A percentile compares a stretch with the other conserved stretches of the same genome.
phyloP scores from a whole-genome alignment of 2,113 vertebrate species.

The Carassius carassius region DNA sequence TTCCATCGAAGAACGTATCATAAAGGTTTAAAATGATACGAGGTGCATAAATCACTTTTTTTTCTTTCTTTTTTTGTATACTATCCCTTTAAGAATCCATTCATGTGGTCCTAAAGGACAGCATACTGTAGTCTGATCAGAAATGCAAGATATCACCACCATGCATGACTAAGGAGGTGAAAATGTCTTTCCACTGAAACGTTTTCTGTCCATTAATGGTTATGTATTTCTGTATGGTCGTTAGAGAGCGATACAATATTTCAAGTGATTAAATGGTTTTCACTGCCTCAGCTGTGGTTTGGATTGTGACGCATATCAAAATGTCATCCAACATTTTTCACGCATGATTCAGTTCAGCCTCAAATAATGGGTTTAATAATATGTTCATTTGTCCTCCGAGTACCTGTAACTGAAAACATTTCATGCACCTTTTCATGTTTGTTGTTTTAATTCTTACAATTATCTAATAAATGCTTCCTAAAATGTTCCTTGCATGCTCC shows the following conservation, averaged over 20 bases:
- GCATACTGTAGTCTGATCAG: background rate
- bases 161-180: slow-evolving; percentile 39
- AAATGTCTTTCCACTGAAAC: slow-evolving; percentile 39
- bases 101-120: background rate
- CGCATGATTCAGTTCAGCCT: slow-evolving; percentile 44
- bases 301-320: slow-evolving; percentile 26
- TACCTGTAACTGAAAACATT: slow-evolving; percentile 22
- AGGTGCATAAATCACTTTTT: background rate
- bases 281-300: slow-evolving; percentile 44
- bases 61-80: background rate
- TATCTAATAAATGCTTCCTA: background rate
- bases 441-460: slow-evolving; percentile 7
- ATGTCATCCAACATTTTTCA: slow-evolving; percentile 51
- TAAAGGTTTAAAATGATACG: background rate
- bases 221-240: slow-evolving; percentile 47
- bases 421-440: slow-evolving; percentile 22
- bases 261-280: slow-evolving; percentile 43
- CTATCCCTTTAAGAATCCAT: background rate
- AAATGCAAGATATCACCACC: background rate
- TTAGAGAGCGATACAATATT: slow-evolving; percentile 41
- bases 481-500: background rate
- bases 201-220: slow-evolving; percentile 54
- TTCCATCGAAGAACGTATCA: background rate
- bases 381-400: slow-evolving; percentile 35
- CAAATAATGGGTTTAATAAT: slow-evolving; percentile 41